Evolutionary conservation across 2,888 invertebrate genomes (phyloP).

Genomic region (Maniola hyperantus): DNA sequence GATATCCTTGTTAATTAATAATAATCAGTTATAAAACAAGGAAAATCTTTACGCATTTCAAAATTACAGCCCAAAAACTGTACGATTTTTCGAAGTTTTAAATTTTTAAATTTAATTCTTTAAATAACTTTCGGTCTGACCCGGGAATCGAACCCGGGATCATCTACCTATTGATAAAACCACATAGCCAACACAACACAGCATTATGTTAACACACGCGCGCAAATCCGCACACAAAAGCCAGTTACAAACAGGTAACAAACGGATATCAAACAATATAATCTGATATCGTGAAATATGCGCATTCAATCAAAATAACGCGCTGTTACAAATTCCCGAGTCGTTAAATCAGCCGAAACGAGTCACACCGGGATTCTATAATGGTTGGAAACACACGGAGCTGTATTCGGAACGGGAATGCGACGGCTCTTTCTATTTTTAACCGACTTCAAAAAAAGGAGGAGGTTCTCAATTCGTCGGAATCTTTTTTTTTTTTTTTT

Average conservation of each 20-base stretch:
- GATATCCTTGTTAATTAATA: too few species aligned
- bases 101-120: too few species aligned
- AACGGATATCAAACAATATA: conserved; percentile 24
- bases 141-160: too few species aligned
- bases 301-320: conserved; percentile 56
- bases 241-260: conserved; percentile 10
- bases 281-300: conserved; percentile 39
- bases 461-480: too few species aligned
- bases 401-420: background rate
- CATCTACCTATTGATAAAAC: too few species aligned
- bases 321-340: conserved; percentile 59
- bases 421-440: background rate
- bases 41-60: too few species aligned
- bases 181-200: background rate
- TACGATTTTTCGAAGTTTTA: too few species aligned
- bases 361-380: conserved; percentile 47
- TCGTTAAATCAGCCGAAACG: conserved; percentile 63
- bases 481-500: too few species aligned
- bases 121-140: too few species aligned
- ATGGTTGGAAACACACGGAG: conserved; percentile 46
- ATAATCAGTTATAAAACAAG: too few species aligned
- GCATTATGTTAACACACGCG: background rate
- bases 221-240: conserved; percentile 12
- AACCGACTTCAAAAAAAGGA: too few species aligned
- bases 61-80: too few species aligned